Evolutionary conservation across 2,113 vertebrate species (phyloP).

Genomic region (Nipponia nippon): DNA sequence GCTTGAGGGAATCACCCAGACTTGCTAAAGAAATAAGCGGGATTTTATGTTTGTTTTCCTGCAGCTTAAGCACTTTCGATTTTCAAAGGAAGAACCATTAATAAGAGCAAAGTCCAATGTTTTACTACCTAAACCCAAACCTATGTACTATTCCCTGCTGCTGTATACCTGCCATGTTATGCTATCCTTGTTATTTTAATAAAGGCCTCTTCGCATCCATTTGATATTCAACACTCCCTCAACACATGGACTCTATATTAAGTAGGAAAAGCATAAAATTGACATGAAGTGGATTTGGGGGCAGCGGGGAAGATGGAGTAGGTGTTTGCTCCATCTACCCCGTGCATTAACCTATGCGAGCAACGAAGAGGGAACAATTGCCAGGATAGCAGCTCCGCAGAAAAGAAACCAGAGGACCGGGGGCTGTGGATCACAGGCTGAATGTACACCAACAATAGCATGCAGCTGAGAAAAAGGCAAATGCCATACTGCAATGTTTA

Average conservation of each 20-base stretch:
- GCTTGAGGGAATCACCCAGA: not conserved
- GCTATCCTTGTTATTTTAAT: not conserved
- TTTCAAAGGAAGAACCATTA: not conserved
- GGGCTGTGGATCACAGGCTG: not conserved
- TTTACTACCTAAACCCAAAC: not conserved
- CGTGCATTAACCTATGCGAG: not conserved
- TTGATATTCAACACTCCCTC: not conserved
- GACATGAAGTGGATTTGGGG: not conserved
- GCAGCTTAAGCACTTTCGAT: not conserved
- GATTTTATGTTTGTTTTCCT: not conserved
- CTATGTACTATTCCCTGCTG: not conserved
- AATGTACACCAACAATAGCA: not conserved
- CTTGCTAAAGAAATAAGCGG: not conserved
- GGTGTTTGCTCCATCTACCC: constrained; percentile 5
- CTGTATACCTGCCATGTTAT: not conserved
- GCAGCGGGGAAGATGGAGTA: not conserved
- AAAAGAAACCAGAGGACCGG: not conserved
- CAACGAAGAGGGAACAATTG: not conserved
- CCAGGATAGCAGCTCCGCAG: not conserved
- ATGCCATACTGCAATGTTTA: not conserved
- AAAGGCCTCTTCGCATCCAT: not conserved
- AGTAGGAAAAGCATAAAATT: not conserved
- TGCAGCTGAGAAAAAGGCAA: constrained; percentile 53
- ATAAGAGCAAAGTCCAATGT: not conserved
- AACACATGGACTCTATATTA: rapidly evolving